These are phyloP conservation scores for Maconellicoccus hirsutus DNA, from an alignment of 1,140 invertebrate genomes.

Conservation along the genomic window DNA sequence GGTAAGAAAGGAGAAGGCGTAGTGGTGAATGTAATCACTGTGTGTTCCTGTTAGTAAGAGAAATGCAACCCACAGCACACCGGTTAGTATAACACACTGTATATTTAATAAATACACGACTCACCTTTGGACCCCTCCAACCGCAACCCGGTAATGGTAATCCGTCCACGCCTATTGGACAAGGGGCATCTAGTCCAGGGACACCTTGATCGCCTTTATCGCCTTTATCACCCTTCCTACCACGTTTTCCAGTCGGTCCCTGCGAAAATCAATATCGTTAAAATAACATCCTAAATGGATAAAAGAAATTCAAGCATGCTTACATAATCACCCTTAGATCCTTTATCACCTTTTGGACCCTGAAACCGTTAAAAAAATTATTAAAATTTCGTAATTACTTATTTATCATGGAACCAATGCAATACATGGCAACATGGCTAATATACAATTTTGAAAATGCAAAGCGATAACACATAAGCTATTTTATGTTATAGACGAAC, in stretches of 20 bases:
- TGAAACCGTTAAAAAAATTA: conserved; percentile 37
- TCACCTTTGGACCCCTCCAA: conserved; percentile 74
- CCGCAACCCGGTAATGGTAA: conserved; percentile 88
- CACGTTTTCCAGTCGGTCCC: conserved; percentile 78
- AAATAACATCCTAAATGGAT: not conserved
- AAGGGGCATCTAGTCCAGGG: conserved; percentile 91
- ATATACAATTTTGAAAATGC: not conserved
- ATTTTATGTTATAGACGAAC: too few species aligned
- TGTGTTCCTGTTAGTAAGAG: not conserved
- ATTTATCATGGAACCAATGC: not conserved
- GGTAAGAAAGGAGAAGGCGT: not conserved
- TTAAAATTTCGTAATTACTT: not conserved
- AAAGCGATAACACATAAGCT: not conserved
- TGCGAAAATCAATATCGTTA: too few species aligned
- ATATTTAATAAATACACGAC: not conserved
- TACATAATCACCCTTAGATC: conserved; percentile 74
- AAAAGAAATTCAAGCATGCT: conserved; percentile 39
- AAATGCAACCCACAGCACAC: not conserved
- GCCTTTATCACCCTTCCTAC: conserved; percentile 79
- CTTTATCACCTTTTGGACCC: conserved; percentile 77
- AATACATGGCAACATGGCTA: not conserved
- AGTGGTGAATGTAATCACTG: not conserved
- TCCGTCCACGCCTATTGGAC: conserved; percentile 86
- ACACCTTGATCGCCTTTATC: conserved; percentile 90
- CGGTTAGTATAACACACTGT: not conserved